phyloP scores from a whole-genome alignment of 2,113 vertebrate genomes.

The Grantiella picta region DNA sequence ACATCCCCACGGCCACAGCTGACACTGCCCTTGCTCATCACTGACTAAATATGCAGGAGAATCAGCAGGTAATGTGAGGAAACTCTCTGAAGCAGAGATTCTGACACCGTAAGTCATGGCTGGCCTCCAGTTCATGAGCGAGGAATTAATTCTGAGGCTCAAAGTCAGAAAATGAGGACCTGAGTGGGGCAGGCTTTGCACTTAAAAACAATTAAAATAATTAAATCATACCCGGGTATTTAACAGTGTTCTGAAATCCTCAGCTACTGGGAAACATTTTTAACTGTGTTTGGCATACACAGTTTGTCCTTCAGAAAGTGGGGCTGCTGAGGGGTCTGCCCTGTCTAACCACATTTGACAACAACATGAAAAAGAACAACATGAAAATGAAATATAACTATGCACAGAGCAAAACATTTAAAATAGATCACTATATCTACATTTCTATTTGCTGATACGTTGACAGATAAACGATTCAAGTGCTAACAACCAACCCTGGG shows the following conservation, averaged over 20 bases:
- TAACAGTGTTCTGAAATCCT: neutral
- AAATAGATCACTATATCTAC: neutral
- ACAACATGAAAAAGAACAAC: neutral
- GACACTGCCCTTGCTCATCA: neutral
- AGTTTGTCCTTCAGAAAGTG: neutral
- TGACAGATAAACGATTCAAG: slow-evolving; percentile 37
- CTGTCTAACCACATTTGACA: neutral
- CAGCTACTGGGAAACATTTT: neutral
- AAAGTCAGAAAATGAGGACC: neutral
- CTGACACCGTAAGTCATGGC: neutral
- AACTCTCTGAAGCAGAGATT: neutral
- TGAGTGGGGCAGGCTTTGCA: neutral
- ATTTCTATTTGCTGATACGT: neutral
- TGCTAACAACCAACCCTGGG: slow-evolving; percentile 6
- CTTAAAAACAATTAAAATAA: neutral
- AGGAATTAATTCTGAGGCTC: neutral
- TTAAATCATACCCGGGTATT: neutral
- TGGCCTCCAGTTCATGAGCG: rapidly evolving
- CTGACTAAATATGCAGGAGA: neutral
- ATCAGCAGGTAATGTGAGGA: neutral
- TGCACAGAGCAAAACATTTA: neutral
- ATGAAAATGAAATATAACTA: neutral
- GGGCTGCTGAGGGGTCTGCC: neutral
- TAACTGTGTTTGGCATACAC: neutral
- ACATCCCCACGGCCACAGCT: neutral